phyloP scores from a whole-genome alignment of 2,888 invertebrate species.

The Dorcus parallelipipedus region DNA sequence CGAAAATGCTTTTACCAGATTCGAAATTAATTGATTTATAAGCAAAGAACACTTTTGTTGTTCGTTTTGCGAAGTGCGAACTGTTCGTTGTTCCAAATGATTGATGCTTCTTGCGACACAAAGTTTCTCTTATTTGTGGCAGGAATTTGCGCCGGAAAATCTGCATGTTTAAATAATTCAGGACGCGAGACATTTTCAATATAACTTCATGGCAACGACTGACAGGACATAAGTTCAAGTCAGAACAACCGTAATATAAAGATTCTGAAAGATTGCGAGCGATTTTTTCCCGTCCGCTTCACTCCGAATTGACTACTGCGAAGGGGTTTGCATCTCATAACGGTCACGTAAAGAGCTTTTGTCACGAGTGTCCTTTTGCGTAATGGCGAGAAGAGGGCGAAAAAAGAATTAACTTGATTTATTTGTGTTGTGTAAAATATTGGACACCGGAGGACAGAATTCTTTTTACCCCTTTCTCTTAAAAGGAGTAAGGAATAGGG shows the following conservation, averaged over 20 bases:
- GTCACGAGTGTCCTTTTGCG: neutral
- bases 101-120: neutral
- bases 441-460: neutral
- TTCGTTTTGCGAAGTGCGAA: no score
- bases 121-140: neutral
- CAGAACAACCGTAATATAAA: constrained; percentile 44
- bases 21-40: constrained; percentile 12
- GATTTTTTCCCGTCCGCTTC: constrained; percentile 35
- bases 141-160: constrained; percentile 18
- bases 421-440: no score
- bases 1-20: constrained; percentile 27
- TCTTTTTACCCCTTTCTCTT: neutral
- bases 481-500: no score
- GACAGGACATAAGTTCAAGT: constrained; percentile 44
- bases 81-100: no score
- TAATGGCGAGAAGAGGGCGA: no score
- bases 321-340: constrained; percentile 1
- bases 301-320: neutral
- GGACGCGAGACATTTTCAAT: constrained; percentile 35
- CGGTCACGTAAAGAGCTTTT: constrained; percentile 5
- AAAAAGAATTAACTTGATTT: no score
- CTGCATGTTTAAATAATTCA: constrained; percentile 43
- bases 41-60: neutral
- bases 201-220: constrained; percentile 34
- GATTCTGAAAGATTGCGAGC: constrained; percentile 46